A percentile compares a stretch with the other conserved stretches of the same genome.
These are phyloP conservation scores for Emydocephalus ijimae DNA, from an alignment of 2,113 vertebrate species.

Conservation along the genomic window DNA sequence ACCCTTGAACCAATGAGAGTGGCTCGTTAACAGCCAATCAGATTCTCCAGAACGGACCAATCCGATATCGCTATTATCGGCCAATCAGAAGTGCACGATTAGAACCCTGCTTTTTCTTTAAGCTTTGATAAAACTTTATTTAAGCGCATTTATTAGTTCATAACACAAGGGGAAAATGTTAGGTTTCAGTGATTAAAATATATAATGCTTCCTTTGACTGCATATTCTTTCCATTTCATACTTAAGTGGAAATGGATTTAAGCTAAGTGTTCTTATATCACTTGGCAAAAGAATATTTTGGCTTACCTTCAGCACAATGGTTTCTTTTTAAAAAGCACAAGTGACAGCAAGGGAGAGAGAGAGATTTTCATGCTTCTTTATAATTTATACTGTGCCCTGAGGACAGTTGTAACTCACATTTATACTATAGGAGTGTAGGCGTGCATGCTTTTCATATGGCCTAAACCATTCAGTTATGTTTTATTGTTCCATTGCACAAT, in stretches of 20 bases:
- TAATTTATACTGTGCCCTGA: slow-evolving; percentile 48
- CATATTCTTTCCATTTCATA: slow-evolving; percentile 7
- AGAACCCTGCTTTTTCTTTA: too few species aligned
- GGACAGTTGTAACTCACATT: slow-evolving; percentile 48
- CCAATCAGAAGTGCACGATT: too few species aligned
- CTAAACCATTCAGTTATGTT: slow-evolving; percentile 49
- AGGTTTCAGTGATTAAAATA: slow-evolving; percentile 15
- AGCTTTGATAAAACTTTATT: too few species aligned
- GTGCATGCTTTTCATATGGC: slow-evolving; percentile 52
- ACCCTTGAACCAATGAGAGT: too few species aligned
- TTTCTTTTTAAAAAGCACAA: neutral
- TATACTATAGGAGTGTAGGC: slow-evolving; percentile 56
- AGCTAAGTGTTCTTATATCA: slow-evolving; percentile 32
- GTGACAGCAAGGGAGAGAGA: slow-evolving; percentile 18
- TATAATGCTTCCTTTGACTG: slow-evolving; percentile 19
- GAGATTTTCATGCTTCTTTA: slow-evolving; percentile 56
- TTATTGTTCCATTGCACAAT: slow-evolving; percentile 37
- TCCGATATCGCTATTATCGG: too few species aligned
- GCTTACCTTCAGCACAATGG: slow-evolving; percentile 45
- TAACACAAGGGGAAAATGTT: neutral
- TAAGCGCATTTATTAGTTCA: too few species aligned
- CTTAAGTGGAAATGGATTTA: neutral
- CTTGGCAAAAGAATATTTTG: slow-evolving; percentile 52
- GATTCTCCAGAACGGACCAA: too few species aligned
- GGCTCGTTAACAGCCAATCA: too few species aligned